These are phyloP conservation scores for Rotaria socialis DNA, from an alignment of 2,888 invertebrate species.

Conservation along the genomic window DNA sequence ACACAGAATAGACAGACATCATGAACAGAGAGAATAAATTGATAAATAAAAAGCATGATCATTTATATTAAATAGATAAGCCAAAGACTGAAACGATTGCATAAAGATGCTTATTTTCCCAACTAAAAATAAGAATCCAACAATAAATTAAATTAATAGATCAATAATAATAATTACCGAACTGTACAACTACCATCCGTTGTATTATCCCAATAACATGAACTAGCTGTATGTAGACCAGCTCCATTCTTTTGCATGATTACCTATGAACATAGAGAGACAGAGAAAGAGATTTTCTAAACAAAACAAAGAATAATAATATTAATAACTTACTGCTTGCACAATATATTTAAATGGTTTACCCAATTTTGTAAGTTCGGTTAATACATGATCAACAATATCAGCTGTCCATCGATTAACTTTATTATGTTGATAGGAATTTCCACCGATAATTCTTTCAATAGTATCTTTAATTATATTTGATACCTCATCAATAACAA, in stretches of 20 bases:
- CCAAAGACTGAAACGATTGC: slow-evolving; percentile 12
- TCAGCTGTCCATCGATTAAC: slow-evolving; percentile 95
- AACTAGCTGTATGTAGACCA: slow-evolving; percentile 92
- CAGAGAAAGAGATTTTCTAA: neutral
- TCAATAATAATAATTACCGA: neutral
- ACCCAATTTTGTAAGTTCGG: slow-evolving; percentile 84
- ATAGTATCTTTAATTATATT: slow-evolving; percentile 46
- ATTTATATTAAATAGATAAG: slow-evolving; percentile 21
- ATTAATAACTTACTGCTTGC: neutral
- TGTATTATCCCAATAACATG: slow-evolving; percentile 97
- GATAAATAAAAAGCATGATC: neutral
- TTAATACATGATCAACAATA: slow-evolving; percentile 89
- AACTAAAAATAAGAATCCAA: neutral
- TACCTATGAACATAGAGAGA: slow-evolving; percentile 73
- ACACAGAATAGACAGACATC: neutral
- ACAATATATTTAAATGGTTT: slow-evolving; percentile 97
- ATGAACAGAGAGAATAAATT: neutral
- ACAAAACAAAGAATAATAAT: neutral
- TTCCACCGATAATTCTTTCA: slow-evolving; percentile 45
- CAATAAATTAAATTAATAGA: neutral
- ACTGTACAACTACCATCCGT: slow-evolving; percentile 87
- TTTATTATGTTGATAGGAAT: slow-evolving; percentile 81
- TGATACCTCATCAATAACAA: slow-evolving; percentile 46
- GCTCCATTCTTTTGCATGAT: slow-evolving; percentile 99
- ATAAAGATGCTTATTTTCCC: slow-evolving; percentile 19